These are phyloP conservation scores for Palythoa caribaeorum DNA, from an alignment of 92 coral and sea anemone genomes.

Conservation along the genomic window DNA sequence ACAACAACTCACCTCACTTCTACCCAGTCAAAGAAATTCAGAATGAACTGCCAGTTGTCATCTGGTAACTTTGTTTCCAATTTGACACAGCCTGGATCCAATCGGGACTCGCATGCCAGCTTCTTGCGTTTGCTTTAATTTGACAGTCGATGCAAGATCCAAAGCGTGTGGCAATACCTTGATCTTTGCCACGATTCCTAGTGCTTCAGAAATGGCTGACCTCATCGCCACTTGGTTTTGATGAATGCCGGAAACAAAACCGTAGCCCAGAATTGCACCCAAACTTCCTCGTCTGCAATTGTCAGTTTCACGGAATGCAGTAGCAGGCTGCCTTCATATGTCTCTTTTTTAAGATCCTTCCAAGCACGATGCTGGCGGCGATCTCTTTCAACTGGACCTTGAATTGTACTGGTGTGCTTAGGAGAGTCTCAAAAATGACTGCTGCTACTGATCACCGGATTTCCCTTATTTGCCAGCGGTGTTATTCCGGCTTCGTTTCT, in stretches of 20 bases:
- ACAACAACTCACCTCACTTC: conserved; percentile 13
- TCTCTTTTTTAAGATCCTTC: background rate
- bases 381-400: background rate
- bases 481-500: background rate
- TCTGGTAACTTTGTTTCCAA: background rate
- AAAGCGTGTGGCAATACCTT: background rate
- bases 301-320: conserved; percentile 6
- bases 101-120: conserved; percentile 11
- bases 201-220: background rate
- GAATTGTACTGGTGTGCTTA: background rate
- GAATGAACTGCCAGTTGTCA: background rate
- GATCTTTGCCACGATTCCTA: background rate
- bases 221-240: background rate
- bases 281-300: background rate
- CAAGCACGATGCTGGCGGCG: background rate
- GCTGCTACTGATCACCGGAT: background rate
- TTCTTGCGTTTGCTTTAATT: background rate
- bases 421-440: background rate
- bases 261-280: background rate
- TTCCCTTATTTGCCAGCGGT: background rate
- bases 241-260: background rate
- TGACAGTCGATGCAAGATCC: conserved; percentile 31
- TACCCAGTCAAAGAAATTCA: background rate
- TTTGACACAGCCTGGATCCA: background rate
- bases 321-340: background rate